Base-by-base conservation (phyloP, 2,797 vertebrate species). In the Propithecus perrieri region DNA sequence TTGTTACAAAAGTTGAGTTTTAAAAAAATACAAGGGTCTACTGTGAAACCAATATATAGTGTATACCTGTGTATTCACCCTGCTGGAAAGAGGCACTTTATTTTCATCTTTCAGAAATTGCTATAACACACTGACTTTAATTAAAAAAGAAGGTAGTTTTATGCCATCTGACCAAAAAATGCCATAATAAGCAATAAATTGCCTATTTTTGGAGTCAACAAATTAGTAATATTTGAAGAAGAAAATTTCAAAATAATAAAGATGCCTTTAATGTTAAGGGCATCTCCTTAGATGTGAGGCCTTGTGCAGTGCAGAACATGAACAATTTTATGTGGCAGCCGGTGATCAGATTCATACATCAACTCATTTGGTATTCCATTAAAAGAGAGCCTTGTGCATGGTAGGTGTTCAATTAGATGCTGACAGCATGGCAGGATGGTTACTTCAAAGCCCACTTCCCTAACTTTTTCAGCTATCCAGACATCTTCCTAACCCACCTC, bases 291-390 rank as follows among this genome's bases (percentile, higher is more conserved):
- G 80, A 30, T 10, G n/a, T 2, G 4, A 61, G 38, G 14, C 43
- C 57, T 15, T 15, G 59, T 55, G 28, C 9, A 33, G 9, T 18
- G 6, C 13, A 10, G 24, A 17, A 7, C 26, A 24, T 24, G 63
- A 61, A 61, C 43, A 35, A 43, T 20, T 63, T 41, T 26, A 50
- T 22, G 1, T 4, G 38, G 74, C 3, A 4, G 33, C 65, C 1
- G 1, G 28, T 1, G 30, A 26, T 24, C 48, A 17, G 63, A 71
- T 38, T 48, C 0, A 1, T 35, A 26, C 9, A 0, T 18, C 17
- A 26, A 41, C 41, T 28, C 43, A 30, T 20, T 30, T 13, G 55
- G 20, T 43, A 63, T 8, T 10, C 20, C 4, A 14, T 91, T 35
- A 17, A 71, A 79, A 18, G 55, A 35, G 43, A 53, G 41, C 28